phyloP scores from a whole-genome alignment of 92 coral and sea anemone genomes.

The Metridium senile region DNA sequence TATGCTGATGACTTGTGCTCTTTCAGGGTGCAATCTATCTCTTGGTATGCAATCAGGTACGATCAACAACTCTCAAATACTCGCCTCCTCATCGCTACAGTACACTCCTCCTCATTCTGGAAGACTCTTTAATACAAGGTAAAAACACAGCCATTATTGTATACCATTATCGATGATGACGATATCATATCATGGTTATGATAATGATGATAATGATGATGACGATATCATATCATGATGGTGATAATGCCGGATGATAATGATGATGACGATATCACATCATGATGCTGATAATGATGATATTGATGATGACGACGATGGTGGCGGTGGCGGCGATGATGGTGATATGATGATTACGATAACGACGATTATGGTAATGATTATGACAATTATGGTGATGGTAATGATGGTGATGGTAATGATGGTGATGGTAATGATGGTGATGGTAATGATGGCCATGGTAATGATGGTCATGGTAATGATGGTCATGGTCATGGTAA shows the following conservation, averaged over 20 bases:
- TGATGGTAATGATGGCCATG: neutral
- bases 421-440: neutral
- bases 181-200: neutral
- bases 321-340: neutral
- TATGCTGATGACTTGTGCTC: too few species aligned
- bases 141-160: neutral
- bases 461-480: neutral
- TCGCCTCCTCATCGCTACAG: slow-evolving; percentile 37
- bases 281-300: neutral
- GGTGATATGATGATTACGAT: neutral
- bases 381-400: neutral
- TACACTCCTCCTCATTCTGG: slow-evolving; percentile 30
- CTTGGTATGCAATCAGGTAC: slow-evolving; percentile 48
- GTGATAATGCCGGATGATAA: neutral
- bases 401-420: neutral
- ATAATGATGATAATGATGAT: neutral
- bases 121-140: slow-evolving; percentile 46
- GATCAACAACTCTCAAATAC: slow-evolving; percentile 38
- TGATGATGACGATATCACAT: neutral
- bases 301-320: neutral
- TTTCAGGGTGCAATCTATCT: slow-evolving; percentile 22
- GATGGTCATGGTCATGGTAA: neutral
- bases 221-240: neutral
- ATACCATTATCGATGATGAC: neutral
- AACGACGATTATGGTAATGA: neutral